Evolutionary conservation across 2,797 vertebrate genomes (phyloP).

Genomic region (Labroides dimidiatus): DNA sequence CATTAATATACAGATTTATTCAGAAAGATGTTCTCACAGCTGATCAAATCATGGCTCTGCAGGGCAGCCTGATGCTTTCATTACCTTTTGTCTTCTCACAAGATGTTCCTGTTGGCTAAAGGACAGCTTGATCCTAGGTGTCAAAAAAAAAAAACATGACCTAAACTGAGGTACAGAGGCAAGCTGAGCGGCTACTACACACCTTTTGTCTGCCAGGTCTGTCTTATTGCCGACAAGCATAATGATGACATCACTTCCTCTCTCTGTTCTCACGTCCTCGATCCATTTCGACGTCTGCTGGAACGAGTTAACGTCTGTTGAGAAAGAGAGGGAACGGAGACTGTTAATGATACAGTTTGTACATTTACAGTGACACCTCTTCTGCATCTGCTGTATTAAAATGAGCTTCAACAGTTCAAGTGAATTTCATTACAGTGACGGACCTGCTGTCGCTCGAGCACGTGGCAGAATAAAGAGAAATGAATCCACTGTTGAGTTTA

Average conservation of each 20-base stretch:
- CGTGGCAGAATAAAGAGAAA: neutral
- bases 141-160: no score
- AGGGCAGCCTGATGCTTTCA: conserved; percentile 12
- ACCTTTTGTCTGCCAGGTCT: conserved; percentile 93
- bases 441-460: neutral
- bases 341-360: neutral
- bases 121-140: conserved; percentile 8
- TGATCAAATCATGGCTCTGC: conserved; percentile 32
- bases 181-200: conserved; percentile 12
- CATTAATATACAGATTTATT: conserved; percentile 45
- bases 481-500: neutral
- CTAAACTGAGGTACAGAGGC: neutral
- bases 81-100: conserved; percentile 8
- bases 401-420: neutral
- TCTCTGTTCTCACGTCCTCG: conserved; percentile 92
- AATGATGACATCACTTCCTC: conserved; percentile 94
- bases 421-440: neutral
- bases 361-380: neutral
- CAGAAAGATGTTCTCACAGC: conserved; percentile 5
- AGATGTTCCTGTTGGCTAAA: conserved; percentile 2
- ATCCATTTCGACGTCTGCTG: conserved; percentile 96
- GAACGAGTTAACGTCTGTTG: conserved; percentile 91
- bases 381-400: neutral
- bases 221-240: conserved; percentile 96
- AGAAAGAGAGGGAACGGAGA: conserved; percentile 1